Evolutionary conservation across 2,797 vertebrate genomes (phyloP).

Genomic region (Myotis myotis): DNA sequence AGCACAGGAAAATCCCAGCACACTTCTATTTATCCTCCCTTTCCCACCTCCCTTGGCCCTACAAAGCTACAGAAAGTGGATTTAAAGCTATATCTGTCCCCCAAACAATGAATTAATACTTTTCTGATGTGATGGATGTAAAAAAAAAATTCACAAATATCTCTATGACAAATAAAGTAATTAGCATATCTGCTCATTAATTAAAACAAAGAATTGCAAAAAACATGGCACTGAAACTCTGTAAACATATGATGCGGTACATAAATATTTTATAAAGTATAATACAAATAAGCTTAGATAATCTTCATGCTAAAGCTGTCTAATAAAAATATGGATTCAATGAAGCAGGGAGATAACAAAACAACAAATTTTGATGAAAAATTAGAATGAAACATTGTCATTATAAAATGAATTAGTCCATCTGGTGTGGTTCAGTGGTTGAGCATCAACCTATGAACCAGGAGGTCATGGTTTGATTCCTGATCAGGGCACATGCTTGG

Average conservation of each 20-base stretch:
- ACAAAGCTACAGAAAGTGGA: neutral
- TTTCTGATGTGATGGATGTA: neutral
- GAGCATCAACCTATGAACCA: too few species aligned
- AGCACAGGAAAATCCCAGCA: neutral
- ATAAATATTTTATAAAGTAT: neutral
- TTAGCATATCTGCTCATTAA: neutral
- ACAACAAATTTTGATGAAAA: neutral
- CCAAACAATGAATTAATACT: neutral
- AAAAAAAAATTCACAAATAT: neutral
- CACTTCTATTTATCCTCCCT: neutral
- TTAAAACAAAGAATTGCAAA: neutral
- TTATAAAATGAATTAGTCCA: neutral
- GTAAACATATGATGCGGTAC: neutral
- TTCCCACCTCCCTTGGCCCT: accelerated
- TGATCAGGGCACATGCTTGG: too few species aligned
- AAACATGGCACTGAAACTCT: neutral
- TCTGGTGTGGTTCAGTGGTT: too few species aligned
- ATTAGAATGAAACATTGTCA: neutral
- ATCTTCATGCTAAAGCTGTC: neutral
- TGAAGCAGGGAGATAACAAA: neutral
- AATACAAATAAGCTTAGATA: neutral
- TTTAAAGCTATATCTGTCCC: neutral
- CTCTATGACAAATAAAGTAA: neutral
- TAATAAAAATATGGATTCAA: neutral
- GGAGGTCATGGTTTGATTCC: too few species aligned